A percentile compares a stretch with the other conserved stretches of the same genome.
Evolutionary conservation across 2,888 invertebrate genomes (phyloP).

Genomic region (Xanthostigma xanthostigma): DNA sequence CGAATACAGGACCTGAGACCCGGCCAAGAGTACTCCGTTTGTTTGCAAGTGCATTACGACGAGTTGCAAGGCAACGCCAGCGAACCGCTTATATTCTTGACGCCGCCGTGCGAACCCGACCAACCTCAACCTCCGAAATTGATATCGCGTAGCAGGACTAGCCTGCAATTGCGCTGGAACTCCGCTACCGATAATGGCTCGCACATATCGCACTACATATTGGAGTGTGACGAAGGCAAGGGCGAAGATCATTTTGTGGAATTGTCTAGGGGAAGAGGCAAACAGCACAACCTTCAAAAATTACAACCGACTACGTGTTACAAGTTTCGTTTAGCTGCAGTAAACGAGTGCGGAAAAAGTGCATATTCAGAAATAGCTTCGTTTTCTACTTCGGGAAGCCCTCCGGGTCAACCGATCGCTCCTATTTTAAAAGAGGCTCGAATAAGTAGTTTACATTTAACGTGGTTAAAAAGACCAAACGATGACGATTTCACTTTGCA

Average conservation of each 20-base stretch:
- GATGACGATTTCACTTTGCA: conserved; percentile 74
- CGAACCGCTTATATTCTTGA: conserved; percentile 65
- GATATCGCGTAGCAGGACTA: conserved; percentile 52
- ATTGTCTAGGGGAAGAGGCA: conserved; percentile 53
- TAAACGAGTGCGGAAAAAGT: conserved; percentile 66
- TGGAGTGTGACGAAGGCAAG: conserved; percentile 64
- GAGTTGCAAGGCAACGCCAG: conserved; percentile 60
- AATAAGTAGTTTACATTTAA: conserved; percentile 47
- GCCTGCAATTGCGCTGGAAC: conserved; percentile 55
- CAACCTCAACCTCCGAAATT: conserved; percentile 56
- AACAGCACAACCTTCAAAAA: conserved; percentile 60
- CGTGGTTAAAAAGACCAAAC: conserved; percentile 58
- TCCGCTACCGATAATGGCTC: conserved; percentile 67
- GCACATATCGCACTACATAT: conserved; percentile 55
- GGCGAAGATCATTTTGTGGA: conserved; percentile 50
- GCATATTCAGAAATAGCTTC: conserved; percentile 51
- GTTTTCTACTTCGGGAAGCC: conserved; percentile 63
- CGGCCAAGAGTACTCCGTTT: conserved; percentile 75
- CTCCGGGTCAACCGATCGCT: conserved; percentile 64
- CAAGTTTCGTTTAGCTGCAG: conserved; percentile 67
- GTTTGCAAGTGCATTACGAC: conserved; percentile 62
- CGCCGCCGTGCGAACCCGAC: conserved; percentile 70
- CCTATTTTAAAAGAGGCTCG: conserved; percentile 51
- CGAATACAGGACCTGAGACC: conserved; percentile 74
- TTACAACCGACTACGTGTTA: conserved; percentile 68